phyloP scores from a whole-genome alignment of 2,113 vertebrate species.

The Gila orcuttii region DNA sequence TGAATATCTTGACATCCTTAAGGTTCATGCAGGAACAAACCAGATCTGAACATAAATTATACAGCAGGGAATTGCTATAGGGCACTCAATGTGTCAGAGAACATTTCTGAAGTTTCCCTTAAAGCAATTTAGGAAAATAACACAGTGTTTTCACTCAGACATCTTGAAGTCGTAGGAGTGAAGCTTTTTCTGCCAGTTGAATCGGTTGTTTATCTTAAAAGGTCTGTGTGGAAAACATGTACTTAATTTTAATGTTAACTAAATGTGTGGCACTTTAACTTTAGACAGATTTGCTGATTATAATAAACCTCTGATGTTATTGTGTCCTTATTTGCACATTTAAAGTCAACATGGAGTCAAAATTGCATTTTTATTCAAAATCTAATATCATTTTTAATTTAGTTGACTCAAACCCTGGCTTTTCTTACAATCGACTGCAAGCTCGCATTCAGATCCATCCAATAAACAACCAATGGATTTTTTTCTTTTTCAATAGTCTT shows the following conservation, averaged over 20 bases:
- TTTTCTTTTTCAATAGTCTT: too few species aligned
- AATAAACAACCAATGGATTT: too few species aligned
- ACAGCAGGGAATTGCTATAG: not conserved
- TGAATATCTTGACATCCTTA: conserved; percentile 58
- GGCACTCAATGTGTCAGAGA: conserved; percentile 14
- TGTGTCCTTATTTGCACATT: not conserved
- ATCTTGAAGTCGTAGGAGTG: not conserved
- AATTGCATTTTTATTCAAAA: not conserved
- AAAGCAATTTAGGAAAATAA: not conserved
- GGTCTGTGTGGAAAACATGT: not conserved
- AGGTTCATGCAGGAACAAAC: not conserved
- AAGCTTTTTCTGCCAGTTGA: not conserved
- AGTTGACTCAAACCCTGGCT: too few species aligned
- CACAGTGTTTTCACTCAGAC: not conserved
- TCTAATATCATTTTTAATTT: too few species aligned
- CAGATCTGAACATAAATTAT: not conserved
- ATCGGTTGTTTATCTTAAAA: not conserved
- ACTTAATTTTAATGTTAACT: not conserved
- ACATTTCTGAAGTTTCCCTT: not conserved
- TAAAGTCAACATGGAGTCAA: not conserved
- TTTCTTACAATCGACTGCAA: too few species aligned
- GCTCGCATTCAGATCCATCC: too few species aligned
- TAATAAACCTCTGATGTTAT: not conserved
- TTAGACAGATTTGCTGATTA: not conserved
- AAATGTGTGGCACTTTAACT: not conserved